A percentile compares a stretch with the other conserved stretches of the same genome.
Evolutionary conservation across 2,113 vertebrate genomes (phyloP).

Genomic region (Takifugu bimaculatus): DNA sequence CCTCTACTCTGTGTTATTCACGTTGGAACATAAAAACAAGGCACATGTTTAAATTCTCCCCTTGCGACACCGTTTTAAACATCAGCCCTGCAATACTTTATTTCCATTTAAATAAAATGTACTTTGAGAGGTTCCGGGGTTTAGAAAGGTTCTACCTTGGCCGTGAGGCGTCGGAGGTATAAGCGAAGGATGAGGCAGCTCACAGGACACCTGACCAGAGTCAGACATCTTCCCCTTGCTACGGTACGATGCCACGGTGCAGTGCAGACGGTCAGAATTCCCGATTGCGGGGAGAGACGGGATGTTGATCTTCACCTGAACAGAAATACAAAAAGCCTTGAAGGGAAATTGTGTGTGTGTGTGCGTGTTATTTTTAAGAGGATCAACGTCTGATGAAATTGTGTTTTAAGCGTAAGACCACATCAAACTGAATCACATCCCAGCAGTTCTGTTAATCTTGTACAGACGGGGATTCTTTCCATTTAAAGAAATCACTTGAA

Average conservation of each 20-base stretch:
- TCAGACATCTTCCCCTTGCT: slow-evolving; percentile 56
- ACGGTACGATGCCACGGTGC: slow-evolving; percentile 38
- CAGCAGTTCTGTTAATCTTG: too few species aligned
- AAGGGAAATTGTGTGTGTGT: not conserved
- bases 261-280: slow-evolving; percentile 60
- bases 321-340: not conserved
- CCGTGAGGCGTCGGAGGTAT: slow-evolving; percentile 63
- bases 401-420: too few species aligned
- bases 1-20: too few species aligned
- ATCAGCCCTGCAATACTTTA: not conserved
- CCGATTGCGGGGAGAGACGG: slow-evolving; percentile 63
- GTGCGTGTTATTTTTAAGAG: too few species aligned
- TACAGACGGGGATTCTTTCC: not conserved
- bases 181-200: slow-evolving; percentile 49
- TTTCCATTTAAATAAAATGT: not conserved
- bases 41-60: too few species aligned
- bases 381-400: too few species aligned
- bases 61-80: too few species aligned
- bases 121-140: not conserved
- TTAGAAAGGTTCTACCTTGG: slow-evolving; percentile 52
- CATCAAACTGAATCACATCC: too few species aligned
- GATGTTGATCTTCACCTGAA: slow-evolving; percentile 68
- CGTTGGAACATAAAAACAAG: too few species aligned
- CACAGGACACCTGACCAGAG: slow-evolving; percentile 64
- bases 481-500: slow-evolving; percentile 5